Evolutionary conservation across 2,797 vertebrate species (phyloP).

Genomic region (Agapornis canus): DNA sequence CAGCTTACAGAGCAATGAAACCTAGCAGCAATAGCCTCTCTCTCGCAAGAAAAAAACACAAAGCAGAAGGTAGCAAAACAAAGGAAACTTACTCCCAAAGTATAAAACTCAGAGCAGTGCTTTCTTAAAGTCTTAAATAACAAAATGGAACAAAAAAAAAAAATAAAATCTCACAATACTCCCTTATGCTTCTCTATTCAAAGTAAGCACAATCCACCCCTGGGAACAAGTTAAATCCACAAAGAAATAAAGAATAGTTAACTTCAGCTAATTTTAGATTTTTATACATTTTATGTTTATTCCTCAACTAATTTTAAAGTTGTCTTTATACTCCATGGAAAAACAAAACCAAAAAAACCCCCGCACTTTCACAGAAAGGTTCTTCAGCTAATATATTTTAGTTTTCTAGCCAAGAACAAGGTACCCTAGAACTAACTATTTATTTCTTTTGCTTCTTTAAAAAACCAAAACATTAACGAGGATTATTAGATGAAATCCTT

Average conservation of each 20-base stretch:
- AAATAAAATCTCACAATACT: too few relatives aligned
- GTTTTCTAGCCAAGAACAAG: neutral
- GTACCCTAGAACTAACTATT: neutral
- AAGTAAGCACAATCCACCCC: neutral
- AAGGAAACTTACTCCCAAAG: neutral
- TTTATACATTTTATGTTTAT: neutral
- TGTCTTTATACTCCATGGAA: neutral
- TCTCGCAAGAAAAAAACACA: neutral
- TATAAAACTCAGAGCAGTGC: neutral
- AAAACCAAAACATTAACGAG: neutral
- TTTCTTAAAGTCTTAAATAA: neutral
- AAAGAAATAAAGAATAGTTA: neutral
- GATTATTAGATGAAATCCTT: neutral
- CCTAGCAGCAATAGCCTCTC: accelerated
- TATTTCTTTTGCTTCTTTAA: neutral
- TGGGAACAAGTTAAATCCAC: neutral
- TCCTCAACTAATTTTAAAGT: neutral
- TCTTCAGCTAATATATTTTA: neutral
- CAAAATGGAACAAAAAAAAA: neutral
- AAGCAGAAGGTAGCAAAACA: neutral
- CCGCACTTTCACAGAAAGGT: accelerated
- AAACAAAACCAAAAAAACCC: accelerated
- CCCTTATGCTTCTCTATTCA: neutral
- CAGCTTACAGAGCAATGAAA: neutral
- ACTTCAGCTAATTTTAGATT: neutral